These are phyloP conservation scores for Ecdyonurus torrentis DNA, from an alignment of 2,888 invertebrate species.

Conservation along the genomic window DNA sequence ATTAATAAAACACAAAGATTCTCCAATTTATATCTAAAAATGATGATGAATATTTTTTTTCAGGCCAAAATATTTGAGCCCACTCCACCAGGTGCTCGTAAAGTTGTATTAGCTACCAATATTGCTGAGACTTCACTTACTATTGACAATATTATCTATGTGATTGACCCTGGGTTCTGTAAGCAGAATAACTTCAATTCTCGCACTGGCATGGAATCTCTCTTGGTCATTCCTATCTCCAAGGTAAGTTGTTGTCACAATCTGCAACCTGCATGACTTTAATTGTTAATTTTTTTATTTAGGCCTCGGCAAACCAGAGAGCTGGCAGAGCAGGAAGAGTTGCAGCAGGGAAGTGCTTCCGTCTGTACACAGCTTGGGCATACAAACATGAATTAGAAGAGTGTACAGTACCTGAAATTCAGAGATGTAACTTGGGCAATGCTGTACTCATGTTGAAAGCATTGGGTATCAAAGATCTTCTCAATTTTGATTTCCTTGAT, in stretches of 20 bases:
- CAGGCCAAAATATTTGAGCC: slow-evolving; percentile 96
- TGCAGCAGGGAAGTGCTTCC: slow-evolving; percentile 95
- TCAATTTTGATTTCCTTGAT: slow-evolving; percentile 97
- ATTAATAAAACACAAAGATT: too few relatives aligned
- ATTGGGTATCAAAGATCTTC: slow-evolving; percentile 90
- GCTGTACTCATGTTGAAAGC: slow-evolving; percentile 94
- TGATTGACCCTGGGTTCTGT: slow-evolving; percentile 98
- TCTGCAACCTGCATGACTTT: background rate
- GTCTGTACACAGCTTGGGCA: slow-evolving; percentile 96
- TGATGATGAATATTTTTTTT: too few relatives aligned
- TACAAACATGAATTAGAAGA: slow-evolving; percentile 97
- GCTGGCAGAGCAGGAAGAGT: slow-evolving; percentile 92
- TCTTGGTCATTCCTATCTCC: slow-evolving; percentile 96
- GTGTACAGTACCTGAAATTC: slow-evolving; percentile 96
- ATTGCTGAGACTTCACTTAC: slow-evolving; percentile 98
- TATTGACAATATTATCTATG: slow-evolving; percentile 97
- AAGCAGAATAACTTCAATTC: slow-evolving; percentile 99
- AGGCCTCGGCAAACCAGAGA: slow-evolving; percentile 90
- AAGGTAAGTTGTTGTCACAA: slow-evolving; percentile 34
- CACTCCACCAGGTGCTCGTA: slow-evolving; percentile 89
- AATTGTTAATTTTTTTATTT: slow-evolving; percentile 4
- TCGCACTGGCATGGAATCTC: slow-evolving; percentile 93
- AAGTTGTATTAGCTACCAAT: slow-evolving; percentile 94
- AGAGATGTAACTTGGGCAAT: slow-evolving; percentile 93
- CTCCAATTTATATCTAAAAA: too few relatives aligned